Evolutionary conservation across 2,113 vertebrate species (phyloP).

Genomic region (Emydocephalus ijimae): DNA sequence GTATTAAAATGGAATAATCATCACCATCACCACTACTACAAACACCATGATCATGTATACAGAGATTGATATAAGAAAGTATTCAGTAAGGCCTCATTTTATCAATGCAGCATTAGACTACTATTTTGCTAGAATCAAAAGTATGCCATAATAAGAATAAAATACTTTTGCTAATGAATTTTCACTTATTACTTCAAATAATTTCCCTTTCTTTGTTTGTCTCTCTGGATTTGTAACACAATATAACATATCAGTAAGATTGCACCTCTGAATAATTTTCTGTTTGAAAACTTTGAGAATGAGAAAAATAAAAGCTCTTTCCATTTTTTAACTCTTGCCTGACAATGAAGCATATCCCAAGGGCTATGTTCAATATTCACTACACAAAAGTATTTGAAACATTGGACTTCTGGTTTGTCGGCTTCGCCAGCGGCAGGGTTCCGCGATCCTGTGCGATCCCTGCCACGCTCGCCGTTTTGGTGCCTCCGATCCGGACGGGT

Average conservation of each 20-base stretch:
- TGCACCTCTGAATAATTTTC: not conserved
- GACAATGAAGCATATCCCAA: slow-evolving; percentile 24
- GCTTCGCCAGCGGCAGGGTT: no score
- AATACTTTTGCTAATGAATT: slow-evolving; percentile 7
- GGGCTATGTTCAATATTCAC: slow-evolving; percentile 19
- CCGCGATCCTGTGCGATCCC: no score
- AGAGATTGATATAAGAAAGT: not conserved
- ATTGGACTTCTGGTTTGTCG: no score
- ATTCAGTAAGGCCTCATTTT: not conserved
- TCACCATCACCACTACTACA: not conserved
- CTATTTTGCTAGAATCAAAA: not conserved
- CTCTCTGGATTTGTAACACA: not conserved
- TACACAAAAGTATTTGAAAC: not conserved
- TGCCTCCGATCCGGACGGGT: no score
- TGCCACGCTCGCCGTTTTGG: no score
- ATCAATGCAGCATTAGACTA: not conserved
- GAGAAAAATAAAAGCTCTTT: not conserved
- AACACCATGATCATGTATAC: not conserved
- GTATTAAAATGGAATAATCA: not conserved
- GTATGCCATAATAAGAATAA: not conserved
- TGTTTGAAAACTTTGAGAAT: not conserved
- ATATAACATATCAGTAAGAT: not conserved
- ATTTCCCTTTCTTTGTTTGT: not conserved
- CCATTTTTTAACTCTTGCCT: not conserved
- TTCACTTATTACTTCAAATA: not conserved